Base-by-base conservation (phyloP, 2,888 invertebrate species). In the Agelastica alni region DNA sequence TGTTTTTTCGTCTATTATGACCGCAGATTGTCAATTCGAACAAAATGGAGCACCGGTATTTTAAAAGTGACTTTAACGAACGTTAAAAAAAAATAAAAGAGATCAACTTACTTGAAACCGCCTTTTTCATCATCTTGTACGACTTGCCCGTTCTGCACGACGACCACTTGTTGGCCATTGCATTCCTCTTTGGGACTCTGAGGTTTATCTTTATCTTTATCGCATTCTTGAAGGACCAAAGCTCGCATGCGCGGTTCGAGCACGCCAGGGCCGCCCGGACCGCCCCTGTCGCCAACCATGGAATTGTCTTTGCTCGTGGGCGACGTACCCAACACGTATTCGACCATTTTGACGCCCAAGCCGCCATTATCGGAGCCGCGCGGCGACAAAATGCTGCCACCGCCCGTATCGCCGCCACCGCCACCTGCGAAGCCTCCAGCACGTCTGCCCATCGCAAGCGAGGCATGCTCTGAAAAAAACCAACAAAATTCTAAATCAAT, bases 281-380 rank as follows among this genome's bases (percentile, higher is more conserved):
- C 46, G 30, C 56, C 54, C n/a, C 58, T 56, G n/a, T 49, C 53
- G 45, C 66, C 64, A 61, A 81, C 72, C 63, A 79, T 41, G 6
- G 22, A 79, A 18, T 34, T 49, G 68, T 87, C 88, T 75, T 88
- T 87, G 67, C 84, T 83, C 64, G 93, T 94, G 14, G 94, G 93
- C 60, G 93, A 93, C 61, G 91, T 92, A 63, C 96, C 93, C 69
- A 98, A 83, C 55, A 98, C 96, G 77, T 96, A 97, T 79, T 98
- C 97, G 48, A 96, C 97, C 95, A 97, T 97, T 83, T 96, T 96
- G 66, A 96, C 93, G 64, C 94, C 95, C 64, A 96, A 85, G 36
- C 94, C 94, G 58, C 93, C 92, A 13, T 95, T 92, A 76, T 95
- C 92, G 68, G 82, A 81, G 32, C 78, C 76, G 60, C 93, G 84